Percentiles rank a stretch among this genome's conserved stretches.
Conservation (phyloP, 92 coral and sea anemone species). For the Montipora capitata region DNA sequence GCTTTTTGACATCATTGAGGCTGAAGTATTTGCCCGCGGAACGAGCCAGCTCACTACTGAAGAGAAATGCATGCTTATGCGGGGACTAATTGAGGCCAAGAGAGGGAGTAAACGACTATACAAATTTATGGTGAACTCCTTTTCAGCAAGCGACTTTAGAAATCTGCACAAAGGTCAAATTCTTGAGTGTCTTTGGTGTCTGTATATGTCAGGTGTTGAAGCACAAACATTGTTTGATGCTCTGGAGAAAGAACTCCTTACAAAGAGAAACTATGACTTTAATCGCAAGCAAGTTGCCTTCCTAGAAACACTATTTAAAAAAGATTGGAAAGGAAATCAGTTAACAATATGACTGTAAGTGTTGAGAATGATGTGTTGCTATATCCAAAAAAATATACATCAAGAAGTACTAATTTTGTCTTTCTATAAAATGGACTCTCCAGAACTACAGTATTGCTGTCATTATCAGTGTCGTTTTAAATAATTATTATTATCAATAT, state of each 20-base stretch:
- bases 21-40: neutral
- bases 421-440: too few species aligned
- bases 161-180: neutral
- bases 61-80: constrained; percentile 4
- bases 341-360: too few species aligned
- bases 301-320: too few species aligned
- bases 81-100: constrained; percentile 24
- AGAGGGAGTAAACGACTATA: constrained; percentile 9
- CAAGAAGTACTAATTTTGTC: too few species aligned
- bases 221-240: neutral
- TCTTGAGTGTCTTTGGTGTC: constrained; percentile 25
- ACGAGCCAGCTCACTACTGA: neutral
- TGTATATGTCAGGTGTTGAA: neutral
- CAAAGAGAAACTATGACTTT: neutral
- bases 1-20: neutral
- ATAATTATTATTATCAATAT: too few species aligned
- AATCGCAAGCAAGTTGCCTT: neutral
- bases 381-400: too few species aligned
- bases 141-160: neutral
- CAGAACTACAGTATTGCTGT: too few species aligned
- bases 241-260: constrained; percentile 8
- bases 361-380: too few species aligned
- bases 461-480: too few species aligned
- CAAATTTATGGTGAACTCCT: neutral
- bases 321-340: too few species aligned